Conservation (phyloP, 2,797 vertebrate genomes). For the Sitta carolinensis region DNA sequence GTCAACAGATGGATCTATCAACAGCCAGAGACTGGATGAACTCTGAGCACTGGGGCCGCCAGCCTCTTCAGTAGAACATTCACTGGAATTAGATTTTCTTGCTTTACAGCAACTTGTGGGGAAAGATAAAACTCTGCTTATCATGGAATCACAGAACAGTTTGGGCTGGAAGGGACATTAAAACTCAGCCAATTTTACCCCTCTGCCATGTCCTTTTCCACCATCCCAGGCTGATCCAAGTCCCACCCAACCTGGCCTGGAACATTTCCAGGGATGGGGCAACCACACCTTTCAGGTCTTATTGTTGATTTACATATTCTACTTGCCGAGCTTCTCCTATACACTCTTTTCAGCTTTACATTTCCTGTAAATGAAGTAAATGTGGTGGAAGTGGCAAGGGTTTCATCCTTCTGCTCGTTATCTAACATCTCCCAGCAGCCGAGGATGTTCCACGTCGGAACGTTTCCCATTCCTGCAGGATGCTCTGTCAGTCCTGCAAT, state of each 20-base stretch:
- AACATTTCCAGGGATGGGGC: not conserved
- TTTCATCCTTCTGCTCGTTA: not conserved
- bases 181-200: not conserved
- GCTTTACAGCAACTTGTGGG: not conserved
- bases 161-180: not conserved
- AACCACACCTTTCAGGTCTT: not conserved
- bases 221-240: accelerated
- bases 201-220: not conserved
- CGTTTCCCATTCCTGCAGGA: not conserved
- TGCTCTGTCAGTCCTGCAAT: not conserved
- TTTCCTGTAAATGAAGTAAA: not conserved
- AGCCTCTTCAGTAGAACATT: not conserved
- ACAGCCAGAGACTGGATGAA: no score
- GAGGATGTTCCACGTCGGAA: not conserved
- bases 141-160: not conserved
- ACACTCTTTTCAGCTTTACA: not conserved
- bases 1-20: not conserved
- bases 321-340: not conserved
- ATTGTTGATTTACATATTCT: not conserved
- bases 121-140: not conserved
- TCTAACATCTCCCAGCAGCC: accelerated
- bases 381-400: not conserved
- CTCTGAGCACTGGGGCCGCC: no score
- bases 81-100: not conserved
- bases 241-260: not conserved